phyloP scores from a whole-genome alignment of 2,113 vertebrate species.

The Dasyprocta punctata region DNA sequence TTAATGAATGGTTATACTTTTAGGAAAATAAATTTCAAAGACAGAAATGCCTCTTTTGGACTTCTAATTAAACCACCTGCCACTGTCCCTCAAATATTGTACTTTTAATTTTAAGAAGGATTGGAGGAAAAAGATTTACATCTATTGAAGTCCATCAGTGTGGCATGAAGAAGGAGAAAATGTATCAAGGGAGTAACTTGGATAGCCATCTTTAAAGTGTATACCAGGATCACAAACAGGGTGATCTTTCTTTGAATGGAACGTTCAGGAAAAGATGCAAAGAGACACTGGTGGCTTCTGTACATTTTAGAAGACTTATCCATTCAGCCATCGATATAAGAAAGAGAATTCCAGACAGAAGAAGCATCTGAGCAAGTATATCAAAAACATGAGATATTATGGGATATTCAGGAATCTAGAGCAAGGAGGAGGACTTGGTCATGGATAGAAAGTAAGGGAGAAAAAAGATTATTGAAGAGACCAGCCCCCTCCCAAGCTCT shows the following conservation, averaged over 20 bases:
- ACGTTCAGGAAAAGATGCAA: neutral
- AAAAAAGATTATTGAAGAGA: neutral
- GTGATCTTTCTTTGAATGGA: no score
- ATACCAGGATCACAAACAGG: neutral
- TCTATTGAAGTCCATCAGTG: neutral
- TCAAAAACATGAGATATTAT: neutral
- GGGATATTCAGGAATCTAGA: neutral
- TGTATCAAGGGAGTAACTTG: neutral
- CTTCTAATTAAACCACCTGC: neutral
- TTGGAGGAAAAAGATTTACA: neutral
- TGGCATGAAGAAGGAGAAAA: neutral
- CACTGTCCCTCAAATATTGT: neutral
- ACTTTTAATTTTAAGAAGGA: neutral
- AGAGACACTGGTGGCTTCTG: neutral
- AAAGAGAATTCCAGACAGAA: neutral
- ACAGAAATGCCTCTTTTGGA: neutral
- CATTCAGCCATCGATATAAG: neutral
- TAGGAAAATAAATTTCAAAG: neutral
- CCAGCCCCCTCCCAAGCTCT: neutral
- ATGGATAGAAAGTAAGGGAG: neutral
- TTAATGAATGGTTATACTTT: neutral
- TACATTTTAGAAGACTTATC: neutral
- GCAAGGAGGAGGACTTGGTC: neutral
- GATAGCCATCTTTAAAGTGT: no score
- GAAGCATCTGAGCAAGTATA: neutral